Evolutionary conservation across 2,797 vertebrate genomes (phyloP).

Genomic region (Coranthus polyacanthus): DNA sequence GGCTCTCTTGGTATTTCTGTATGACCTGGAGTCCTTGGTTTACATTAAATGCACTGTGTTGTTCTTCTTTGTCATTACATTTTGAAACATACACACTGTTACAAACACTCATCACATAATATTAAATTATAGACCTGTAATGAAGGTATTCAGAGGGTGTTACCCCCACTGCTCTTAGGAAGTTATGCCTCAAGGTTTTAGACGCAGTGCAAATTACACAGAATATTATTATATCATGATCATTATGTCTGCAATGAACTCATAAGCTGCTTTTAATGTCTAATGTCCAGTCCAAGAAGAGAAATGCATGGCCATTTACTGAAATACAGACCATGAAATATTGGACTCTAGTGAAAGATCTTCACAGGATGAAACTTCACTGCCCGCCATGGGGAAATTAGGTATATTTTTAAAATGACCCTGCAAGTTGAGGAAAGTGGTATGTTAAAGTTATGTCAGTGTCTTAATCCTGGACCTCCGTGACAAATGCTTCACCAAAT

Average conservation of each 20-base stretch:
- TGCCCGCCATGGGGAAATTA: constrained; percentile 10
- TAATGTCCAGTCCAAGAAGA: constrained; percentile 50
- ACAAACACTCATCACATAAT: no score
- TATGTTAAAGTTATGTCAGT: constrained; percentile 10
- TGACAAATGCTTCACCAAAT: constrained; percentile 37
- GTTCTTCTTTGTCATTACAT: no score
- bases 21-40: no score
- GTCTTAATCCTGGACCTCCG: constrained; percentile 35
- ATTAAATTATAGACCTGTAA: no score
- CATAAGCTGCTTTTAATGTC: constrained; percentile 65
- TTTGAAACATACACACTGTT: no score
- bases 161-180: no score
- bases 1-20: no score
- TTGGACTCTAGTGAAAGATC: constrained; percentile 18
- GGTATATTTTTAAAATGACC: constrained; percentile 31
- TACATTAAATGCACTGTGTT: no score
- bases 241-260: constrained; percentile 68
- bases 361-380: no score
- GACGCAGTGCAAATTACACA: constrained; percentile 62
- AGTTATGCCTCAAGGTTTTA: no score
- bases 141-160: no score
- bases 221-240: constrained; percentile 64
- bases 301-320: constrained; percentile 37
- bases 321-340: constrained; percentile 44
- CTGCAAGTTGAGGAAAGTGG: constrained; percentile 9